Percentiles rank a stretch among this genome's conserved stretches.
These are phyloP conservation scores for Osmoderma eremita DNA, from an alignment of 2,888 invertebrate species.

Conservation along the genomic window DNA sequence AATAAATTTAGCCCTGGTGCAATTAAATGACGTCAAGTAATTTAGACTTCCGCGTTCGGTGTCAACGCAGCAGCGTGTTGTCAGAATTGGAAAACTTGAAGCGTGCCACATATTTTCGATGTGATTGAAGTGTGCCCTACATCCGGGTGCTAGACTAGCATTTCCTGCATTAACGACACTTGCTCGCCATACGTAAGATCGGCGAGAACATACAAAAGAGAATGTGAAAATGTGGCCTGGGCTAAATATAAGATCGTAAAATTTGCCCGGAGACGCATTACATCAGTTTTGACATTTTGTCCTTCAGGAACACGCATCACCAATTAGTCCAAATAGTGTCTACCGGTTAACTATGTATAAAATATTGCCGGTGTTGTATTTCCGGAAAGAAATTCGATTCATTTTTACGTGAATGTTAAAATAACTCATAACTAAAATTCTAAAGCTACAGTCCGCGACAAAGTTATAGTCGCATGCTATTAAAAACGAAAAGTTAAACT, in stretches of 20 bases:
- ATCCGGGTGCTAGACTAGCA: slow-evolving; percentile 38
- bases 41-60: slow-evolving; percentile 7
- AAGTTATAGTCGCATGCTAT: no score
- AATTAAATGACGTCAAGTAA: slow-evolving; percentile 16
- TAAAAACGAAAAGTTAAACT: no score
- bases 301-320: slow-evolving; percentile 21
- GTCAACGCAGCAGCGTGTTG: not conserved
- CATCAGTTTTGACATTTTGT: slow-evolving; percentile 2
- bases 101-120: slow-evolving; percentile 30
- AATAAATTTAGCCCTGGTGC: not conserved
- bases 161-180: slow-evolving; percentile 39
- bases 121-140: slow-evolving; percentile 38
- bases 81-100: slow-evolving; percentile 17
- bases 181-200: slow-evolving; percentile 37
- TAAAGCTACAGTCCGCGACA: no score
- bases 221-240: slow-evolving; percentile 6
- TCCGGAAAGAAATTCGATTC: not conserved
- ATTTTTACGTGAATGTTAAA: no score
- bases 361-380: slow-evolving; percentile 1
- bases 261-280: not conserved
- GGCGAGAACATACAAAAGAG: slow-evolving; percentile 15
- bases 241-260: slow-evolving; percentile 26
- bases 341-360: not conserved
- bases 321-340: slow-evolving; percentile 2
- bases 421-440: no score